Evolutionary conservation across 1,140 invertebrate genomes (phyloP).

Genomic region (Lamellibrachia luymesi): DNA sequence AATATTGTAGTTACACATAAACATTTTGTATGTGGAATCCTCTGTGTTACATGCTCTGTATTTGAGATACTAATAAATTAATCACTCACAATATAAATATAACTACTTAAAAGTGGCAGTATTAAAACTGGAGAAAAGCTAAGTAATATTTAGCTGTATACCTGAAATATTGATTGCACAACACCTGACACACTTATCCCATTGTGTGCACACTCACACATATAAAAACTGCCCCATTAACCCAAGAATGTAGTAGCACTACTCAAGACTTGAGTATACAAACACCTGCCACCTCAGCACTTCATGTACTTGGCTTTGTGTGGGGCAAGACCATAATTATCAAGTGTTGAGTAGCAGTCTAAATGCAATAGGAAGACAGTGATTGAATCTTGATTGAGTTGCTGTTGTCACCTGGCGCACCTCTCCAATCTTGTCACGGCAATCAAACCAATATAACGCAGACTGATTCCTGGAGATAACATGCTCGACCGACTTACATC

Average conservation of each 20-base stretch:
- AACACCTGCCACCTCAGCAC: neutral
- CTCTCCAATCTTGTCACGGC: neutral
- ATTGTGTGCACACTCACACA: neutral
- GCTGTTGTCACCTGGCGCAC: neutral
- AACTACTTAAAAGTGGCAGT: too few species aligned
- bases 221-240: neutral
- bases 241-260: neutral
- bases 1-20: neutral
- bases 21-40: neutral
- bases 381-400: neutral
- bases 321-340: neutral
- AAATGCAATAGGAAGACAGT: neutral
- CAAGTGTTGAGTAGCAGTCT: neutral
- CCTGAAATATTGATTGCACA: neutral
- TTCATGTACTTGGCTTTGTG: neutral
- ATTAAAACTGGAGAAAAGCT: too few species aligned
- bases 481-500: neutral
- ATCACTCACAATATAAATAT: too few species aligned
- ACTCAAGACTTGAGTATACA: neutral
- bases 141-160: neutral
- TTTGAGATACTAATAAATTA: neutral
- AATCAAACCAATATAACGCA: neutral
- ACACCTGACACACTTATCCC: neutral
- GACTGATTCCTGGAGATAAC: neutral
- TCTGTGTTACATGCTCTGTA: neutral